Evolutionary conservation across 2,113 vertebrate genomes (phyloP).

Genomic region (Argyrosomus japonicus): DNA sequence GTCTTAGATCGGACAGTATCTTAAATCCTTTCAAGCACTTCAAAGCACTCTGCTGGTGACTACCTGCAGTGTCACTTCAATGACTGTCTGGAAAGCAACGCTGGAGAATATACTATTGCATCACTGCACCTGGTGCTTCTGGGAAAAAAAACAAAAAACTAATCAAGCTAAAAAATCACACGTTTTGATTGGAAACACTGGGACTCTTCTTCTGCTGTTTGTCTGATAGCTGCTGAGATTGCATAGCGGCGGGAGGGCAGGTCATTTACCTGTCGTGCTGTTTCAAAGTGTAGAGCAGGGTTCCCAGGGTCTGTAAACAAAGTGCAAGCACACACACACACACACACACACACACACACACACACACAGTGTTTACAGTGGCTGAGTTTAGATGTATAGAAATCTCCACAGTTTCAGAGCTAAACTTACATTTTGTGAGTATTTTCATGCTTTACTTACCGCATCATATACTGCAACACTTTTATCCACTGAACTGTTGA

Average conservation of each 20-base stretch:
- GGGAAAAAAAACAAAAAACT: slow-evolving; percentile 17
- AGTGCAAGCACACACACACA: slow-evolving; percentile 22
- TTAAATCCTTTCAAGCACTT: slow-evolving; percentile 70
- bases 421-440: neutral
- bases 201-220: slow-evolving; percentile 23
- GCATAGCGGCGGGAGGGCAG: slow-evolving; percentile 25
- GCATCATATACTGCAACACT: slow-evolving; percentile 85
- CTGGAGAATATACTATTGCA: slow-evolving; percentile 49
- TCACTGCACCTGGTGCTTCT: slow-evolving; percentile 58
- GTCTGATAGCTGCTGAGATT: slow-evolving; percentile 54
- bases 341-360: slow-evolving; percentile 25
- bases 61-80: slow-evolving; percentile 71
- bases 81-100: slow-evolving; percentile 52
- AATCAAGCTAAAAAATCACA: slow-evolving; percentile 68
- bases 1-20: slow-evolving; percentile 57
- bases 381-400: neutral
- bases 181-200: slow-evolving; percentile 64
- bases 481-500: slow-evolving; percentile 92
- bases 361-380: slow-evolving; percentile 21
- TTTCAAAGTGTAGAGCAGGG: slow-evolving; percentile 86
- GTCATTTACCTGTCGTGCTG: slow-evolving; percentile 87
- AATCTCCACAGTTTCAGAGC: slow-evolving; percentile 1
- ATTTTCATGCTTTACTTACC: slow-evolving; percentile 81
- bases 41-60: slow-evolving; percentile 65
- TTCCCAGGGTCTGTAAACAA: slow-evolving; percentile 85